Evolutionary conservation across 2,113 vertebrate species (phyloP).

Genomic region (Zosterops hypoxanthus): DNA sequence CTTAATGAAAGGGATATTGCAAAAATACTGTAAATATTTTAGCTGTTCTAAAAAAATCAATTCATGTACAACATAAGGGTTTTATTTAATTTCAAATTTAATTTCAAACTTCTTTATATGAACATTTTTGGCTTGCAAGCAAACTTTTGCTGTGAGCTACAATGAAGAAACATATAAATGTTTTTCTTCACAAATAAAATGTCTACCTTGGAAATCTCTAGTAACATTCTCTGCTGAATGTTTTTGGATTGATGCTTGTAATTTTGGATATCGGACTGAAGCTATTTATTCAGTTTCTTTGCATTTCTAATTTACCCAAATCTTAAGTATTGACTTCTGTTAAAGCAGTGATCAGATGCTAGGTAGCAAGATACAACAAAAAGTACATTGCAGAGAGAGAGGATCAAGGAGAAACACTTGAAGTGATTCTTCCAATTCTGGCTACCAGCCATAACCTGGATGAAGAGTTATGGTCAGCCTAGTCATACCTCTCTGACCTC

Average conservation of each 20-base stretch:
- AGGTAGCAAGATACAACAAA: not conserved
- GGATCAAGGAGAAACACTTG: not conserved
- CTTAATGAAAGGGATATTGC: not conserved
- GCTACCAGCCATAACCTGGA: not conserved
- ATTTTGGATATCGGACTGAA: not conserved
- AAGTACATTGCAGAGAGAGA: not conserved
- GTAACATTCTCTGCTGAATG: not conserved
- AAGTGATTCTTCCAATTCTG: not conserved
- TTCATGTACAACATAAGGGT: not conserved
- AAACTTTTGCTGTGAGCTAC: not conserved
- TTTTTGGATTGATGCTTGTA: not conserved
- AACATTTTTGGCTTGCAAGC: not conserved
- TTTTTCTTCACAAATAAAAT: constrained; percentile 14
- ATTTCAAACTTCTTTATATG: not conserved
- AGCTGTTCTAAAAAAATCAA: not conserved
- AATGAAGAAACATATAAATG: not conserved
- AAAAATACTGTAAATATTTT: not conserved
- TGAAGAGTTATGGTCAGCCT: not conserved
- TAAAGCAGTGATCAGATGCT: not conserved
- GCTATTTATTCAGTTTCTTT: not conserved
- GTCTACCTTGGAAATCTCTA: not conserved
- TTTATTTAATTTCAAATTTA: not conserved
- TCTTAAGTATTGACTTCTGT: not conserved
- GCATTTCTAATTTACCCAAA: not conserved
- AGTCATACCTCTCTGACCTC: not conserved